Conservation (phyloP, 2,113 vertebrate genomes). For the Fulmarus glacialis region DNA sequence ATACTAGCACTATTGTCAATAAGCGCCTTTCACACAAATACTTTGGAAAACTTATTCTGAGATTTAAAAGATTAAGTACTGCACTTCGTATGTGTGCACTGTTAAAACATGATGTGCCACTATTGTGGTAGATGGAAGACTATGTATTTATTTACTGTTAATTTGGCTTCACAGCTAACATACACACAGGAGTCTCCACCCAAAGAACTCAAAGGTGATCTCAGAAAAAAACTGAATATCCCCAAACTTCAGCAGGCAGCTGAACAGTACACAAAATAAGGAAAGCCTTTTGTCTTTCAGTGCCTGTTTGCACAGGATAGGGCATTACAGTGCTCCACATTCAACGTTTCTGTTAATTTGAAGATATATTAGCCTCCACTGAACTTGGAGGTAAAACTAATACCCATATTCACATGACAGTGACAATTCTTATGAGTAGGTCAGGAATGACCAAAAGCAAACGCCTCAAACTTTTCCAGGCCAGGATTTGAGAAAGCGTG, state of each 20-base stretch:
- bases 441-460: background rate
- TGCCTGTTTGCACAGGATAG: background rate
- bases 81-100: rapidly evolving
- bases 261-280: background rate
- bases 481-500: background rate
- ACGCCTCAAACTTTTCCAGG: background rate
- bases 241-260: background rate
- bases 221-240: background rate
- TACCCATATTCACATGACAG: background rate
- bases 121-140: rapidly evolving
- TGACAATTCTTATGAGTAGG: background rate
- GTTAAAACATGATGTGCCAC: background rate
- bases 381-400: background rate
- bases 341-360: background rate
- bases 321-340: background rate
- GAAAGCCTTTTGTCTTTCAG: background rate
- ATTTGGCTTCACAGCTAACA: background rate
- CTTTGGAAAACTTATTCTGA: background rate
- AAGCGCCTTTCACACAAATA: background rate
- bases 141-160: background rate
- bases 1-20: background rate
- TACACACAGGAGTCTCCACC: rapidly evolving
- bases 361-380: rapidly evolving
- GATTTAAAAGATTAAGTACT: background rate
- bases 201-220: background rate